A percentile compares a stretch with the other conserved stretches of the same genome.
phyloP scores from a whole-genome alignment of 23 tunicate species.

The Phallusia fumigata region DNA sequence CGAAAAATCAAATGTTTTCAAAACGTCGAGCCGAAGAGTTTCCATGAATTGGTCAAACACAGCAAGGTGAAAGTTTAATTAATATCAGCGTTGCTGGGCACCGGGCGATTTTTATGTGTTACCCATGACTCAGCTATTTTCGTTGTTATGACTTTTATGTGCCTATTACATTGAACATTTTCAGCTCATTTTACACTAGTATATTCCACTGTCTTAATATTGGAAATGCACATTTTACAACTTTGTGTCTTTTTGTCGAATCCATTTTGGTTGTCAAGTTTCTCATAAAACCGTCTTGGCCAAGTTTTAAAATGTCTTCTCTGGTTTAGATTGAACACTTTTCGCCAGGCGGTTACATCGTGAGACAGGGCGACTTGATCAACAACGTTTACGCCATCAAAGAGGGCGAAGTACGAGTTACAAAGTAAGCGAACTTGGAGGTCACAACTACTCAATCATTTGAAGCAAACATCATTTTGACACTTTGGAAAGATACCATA shows the following conservation, averaged over 20 bases:
- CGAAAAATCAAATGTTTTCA: constrained; percentile 16
- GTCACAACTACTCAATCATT: too few relatives aligned
- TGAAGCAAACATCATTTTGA: too few relatives aligned
- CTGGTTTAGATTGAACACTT: constrained; percentile 39
- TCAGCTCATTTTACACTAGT: too few relatives aligned
- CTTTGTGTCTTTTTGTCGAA: too few relatives aligned
- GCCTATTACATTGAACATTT: too few relatives aligned
- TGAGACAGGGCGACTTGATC: constrained; percentile 30
- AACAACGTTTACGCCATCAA: constrained; percentile 31
- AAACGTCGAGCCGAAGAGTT: background rate
- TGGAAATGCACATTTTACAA: too few relatives aligned
- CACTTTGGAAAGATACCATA: too few relatives aligned
- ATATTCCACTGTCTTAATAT: too few relatives aligned
- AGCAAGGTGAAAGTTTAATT: constrained; percentile 19
- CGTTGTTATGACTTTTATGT: too few relatives aligned
- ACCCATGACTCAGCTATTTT: too few relatives aligned
- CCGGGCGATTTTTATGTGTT: too few relatives aligned
- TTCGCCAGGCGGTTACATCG: constrained; percentile 48
- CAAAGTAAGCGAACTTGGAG: constrained; percentile 46
- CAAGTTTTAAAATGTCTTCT: background rate
- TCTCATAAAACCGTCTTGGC: background rate
- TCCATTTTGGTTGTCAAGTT: too few relatives aligned
- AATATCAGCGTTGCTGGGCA: background rate
- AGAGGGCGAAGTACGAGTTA: constrained; percentile 41
- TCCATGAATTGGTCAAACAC: constrained; percentile 11